Percentiles rank a stretch among this genome's conserved stretches.
Conservation (phyloP, 1,140 invertebrate species). For the Cataglyphis hispanica region DNA sequence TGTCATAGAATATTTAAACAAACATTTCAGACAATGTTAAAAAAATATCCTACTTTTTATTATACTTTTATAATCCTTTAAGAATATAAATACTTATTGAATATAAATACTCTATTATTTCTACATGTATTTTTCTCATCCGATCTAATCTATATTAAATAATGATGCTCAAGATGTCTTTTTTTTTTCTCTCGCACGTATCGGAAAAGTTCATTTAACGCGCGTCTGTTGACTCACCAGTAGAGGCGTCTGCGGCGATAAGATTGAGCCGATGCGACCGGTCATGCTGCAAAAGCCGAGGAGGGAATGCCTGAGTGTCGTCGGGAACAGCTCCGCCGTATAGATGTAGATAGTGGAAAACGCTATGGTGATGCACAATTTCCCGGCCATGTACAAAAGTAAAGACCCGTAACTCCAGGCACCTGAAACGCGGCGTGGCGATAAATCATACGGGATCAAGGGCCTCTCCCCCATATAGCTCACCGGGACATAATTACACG, state of each 20-base stretch:
- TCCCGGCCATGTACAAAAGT: constrained; percentile 90
- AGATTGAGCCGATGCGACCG: constrained; percentile 90
- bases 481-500: constrained; percentile 32
- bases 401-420: constrained; percentile 82
- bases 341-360: constrained; percentile 91
- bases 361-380: constrained; percentile 90
- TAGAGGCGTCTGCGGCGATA: constrained; percentile 90
- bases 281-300: constrained; percentile 91
- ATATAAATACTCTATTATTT: neutral
- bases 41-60: neutral
- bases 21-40: no score
- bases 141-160: neutral
- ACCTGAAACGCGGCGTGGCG: constrained; percentile 66
- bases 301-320: constrained; percentile 88
- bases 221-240: constrained; percentile 85
- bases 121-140: neutral
- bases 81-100: neutral
- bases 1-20: no score
- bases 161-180: neutral
- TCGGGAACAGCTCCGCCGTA: constrained; percentile 92
- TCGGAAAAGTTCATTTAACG: neutral
- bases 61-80: neutral
- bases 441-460: constrained; percentile 36
- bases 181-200: no score
- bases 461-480: no score